Conservation (phyloP, 2,113 vertebrate species). For the Nycticebus coucang region DNA sequence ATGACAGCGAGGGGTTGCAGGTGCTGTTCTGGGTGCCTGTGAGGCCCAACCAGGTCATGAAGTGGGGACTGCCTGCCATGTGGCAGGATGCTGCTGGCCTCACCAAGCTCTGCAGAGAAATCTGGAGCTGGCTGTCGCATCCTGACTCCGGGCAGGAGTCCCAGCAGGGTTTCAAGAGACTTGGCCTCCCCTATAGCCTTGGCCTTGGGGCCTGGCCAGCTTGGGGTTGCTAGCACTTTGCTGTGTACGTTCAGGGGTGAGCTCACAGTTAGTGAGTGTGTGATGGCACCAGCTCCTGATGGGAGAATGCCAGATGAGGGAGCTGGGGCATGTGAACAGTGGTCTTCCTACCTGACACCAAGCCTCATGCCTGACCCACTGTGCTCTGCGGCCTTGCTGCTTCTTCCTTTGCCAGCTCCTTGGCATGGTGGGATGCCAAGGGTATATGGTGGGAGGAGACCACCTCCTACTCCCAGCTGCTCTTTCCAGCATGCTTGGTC, state of each 20-base stretch:
- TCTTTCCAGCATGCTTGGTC: neutral
- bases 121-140: neutral
- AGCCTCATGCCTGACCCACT: no score
- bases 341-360: neutral
- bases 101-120: no score
- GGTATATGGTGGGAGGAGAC: neutral
- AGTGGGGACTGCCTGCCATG: neutral
- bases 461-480: neutral
- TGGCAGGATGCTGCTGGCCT: neutral
- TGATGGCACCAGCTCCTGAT: neutral
- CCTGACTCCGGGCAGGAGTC: neutral
- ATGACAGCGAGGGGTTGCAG: neutral
- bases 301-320: neutral
- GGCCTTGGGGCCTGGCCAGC: neutral
- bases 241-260: neutral
- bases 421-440: neutral
- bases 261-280: accelerated
- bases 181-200: neutral
- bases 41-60: neutral
- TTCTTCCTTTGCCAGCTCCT: neutral
- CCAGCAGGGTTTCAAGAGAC: neutral
- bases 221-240: neutral
- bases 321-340: neutral
- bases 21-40: neutral
- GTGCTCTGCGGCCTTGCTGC: neutral